Base-by-base conservation (phyloP, 2,797 vertebrate genomes). In the Scolopax rusticola region DNA sequence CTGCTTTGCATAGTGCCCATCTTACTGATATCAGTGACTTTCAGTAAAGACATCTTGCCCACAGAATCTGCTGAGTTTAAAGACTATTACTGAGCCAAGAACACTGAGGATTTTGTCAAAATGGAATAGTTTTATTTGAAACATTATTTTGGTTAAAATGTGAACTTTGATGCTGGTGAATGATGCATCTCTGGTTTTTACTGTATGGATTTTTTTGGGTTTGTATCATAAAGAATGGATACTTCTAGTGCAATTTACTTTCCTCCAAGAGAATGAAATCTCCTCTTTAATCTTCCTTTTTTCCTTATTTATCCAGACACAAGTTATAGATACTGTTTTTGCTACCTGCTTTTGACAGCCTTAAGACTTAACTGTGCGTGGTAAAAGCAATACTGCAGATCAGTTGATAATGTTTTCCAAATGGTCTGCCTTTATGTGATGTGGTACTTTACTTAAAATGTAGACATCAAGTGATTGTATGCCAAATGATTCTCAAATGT, bases 341-440 rank as follows among this genome's bases (percentile, higher is more conserved):
- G 53, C 91, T 82, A 67, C 30, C 2, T 87, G n/a, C 56, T 87
- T 91, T 90, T 96, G 70, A 79, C 65, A 83, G 95, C 95, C 96
- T 97, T 97, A 95, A 84, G 67, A 81, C 67, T 64, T 90, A 84
- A 90, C 43, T 67, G 33, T 65, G 51, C 3, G 3, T 57, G 53
- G 43, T 94, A 57, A 54, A 90, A 93, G 84, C 88, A 90, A 96
- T 96, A 96, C 51, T 79, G 61, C 73, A 76, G 65, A 91, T 93
- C 89, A 80, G 61, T 32, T 84, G 59, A 36, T 81, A 76, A 65
- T 28, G 15, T 85, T 95, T 90, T 94, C 41, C 77, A 91, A 83
- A 68, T 92, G 61, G 17, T 91, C 71, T 93, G 64, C 92, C 91
- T 76, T 68, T 38, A 16, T 24, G 43, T 48, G 32, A 18, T 45